Conservation (phyloP, 2,113 vertebrate genomes). For the Hassar affinis region DNA sequence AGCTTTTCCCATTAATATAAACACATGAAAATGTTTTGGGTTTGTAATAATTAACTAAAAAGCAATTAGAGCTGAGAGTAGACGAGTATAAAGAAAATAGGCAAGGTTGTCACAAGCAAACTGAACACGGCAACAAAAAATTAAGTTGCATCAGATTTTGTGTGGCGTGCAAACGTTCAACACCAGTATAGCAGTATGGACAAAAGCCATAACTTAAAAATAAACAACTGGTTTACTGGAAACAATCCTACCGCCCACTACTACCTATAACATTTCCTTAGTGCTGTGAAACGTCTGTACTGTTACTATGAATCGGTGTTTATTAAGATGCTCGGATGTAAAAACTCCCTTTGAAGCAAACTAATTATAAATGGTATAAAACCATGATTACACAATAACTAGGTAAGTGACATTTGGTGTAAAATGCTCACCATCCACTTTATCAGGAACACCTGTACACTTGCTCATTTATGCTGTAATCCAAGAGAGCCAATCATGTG, state of each 20-base stretch:
- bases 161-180: neutral
- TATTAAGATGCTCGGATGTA: neutral
- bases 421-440: too few species aligned
- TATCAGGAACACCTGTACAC: too few species aligned
- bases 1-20: neutral
- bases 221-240: neutral
- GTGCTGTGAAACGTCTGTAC: neutral
- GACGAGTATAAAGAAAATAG: neutral
- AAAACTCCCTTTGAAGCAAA: neutral
- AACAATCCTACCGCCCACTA: neutral
- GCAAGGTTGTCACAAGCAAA: neutral
- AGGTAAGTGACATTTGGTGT: neutral
- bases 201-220: neutral
- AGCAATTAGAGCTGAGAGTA: neutral
- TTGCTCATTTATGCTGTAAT: too few species aligned
- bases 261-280: neutral
- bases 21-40: neutral
- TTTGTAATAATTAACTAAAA: neutral
- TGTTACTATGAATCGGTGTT: neutral
- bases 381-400: neutral
- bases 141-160: neutral
- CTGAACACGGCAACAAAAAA: neutral
- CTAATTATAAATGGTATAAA: neutral
- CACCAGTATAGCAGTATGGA: neutral
- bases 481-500: too few species aligned